phyloP scores from a whole-genome alignment of 2,797 vertebrate species.

The Myioborus melanocephalus region DNA sequence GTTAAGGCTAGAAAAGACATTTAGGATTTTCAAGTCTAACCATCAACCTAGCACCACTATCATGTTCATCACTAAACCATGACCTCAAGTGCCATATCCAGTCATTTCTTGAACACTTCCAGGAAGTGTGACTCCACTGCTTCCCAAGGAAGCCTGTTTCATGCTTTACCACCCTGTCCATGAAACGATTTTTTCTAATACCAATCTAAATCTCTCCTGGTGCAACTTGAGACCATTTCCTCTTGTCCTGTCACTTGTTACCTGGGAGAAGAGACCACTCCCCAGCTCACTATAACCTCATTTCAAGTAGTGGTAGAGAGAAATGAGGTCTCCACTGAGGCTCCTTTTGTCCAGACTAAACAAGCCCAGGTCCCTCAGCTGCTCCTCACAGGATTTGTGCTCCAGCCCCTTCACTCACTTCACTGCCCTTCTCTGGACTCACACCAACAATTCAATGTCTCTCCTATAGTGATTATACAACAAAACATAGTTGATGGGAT shows the following conservation, averaged over 20 bases:
- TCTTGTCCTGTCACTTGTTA: neutral
- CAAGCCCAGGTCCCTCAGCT: neutral
- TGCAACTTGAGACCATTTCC: neutral
- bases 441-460: neutral
- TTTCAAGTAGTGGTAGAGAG: neutral
- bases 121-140: neutral
- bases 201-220: neutral
- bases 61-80: neutral
- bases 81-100: neutral
- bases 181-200: neutral
- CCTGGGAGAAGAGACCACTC: neutral
- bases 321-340: neutral
- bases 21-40: neutral
- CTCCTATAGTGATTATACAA: neutral
- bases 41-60: neutral
- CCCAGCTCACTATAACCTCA: neutral
- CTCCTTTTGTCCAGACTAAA: neutral
- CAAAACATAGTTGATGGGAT: neutral
- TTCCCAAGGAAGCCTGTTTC: neutral
- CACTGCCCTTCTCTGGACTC: neutral
- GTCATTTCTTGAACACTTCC: neutral
- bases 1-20: neutral
- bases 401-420: neutral
- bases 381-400: neutral
- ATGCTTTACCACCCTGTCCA: neutral